These are phyloP conservation scores for Entelurus aequoreus DNA, from an alignment of 2,113 vertebrate genomes.

Conservation along the genomic window DNA sequence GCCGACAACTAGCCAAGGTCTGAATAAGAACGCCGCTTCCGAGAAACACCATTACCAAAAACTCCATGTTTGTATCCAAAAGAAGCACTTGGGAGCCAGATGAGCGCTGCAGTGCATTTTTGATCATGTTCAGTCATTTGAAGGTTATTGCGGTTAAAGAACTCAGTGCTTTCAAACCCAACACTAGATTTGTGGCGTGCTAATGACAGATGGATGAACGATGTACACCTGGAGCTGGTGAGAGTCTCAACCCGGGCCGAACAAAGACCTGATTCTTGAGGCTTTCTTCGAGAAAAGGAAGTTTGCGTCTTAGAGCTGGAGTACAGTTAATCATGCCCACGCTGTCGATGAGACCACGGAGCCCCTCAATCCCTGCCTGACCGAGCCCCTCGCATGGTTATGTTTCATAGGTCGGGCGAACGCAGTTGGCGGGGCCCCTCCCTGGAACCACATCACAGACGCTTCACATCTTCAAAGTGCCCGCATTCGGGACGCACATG, in stretches of 20 bases:
- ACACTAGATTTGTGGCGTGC: conserved; percentile 19
- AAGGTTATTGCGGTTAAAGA: conserved; percentile 48
- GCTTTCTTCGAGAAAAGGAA: background rate
- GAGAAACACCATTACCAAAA: conserved; percentile 37
- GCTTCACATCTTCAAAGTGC: conserved; percentile 60
- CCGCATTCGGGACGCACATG: conserved; percentile 37
- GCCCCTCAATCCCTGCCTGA: conserved; percentile 11
- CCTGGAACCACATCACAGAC: conserved; percentile 58
- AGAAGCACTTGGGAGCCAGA: conserved; percentile 39
- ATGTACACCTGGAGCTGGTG: conserved; percentile 23
- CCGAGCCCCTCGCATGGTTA: conserved; percentile 29
- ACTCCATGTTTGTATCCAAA: conserved; percentile 36
- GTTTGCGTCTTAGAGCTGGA: background rate
- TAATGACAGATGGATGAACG: conserved; percentile 44
- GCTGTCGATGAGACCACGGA: conserved; percentile 16
- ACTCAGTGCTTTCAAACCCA: conserved; percentile 37
- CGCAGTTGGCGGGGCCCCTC: conserved; percentile 31
- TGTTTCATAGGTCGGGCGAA: conserved; percentile 43
- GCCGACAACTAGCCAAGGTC: conserved; percentile 29
- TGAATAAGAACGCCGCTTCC: conserved; percentile 31
- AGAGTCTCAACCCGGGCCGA: conserved; percentile 15
- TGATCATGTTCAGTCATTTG: conserved; percentile 38
- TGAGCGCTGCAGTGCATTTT: conserved; percentile 36
- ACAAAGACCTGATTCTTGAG: conserved; percentile 37
- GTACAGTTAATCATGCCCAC: conserved; percentile 13